These are phyloP conservation scores for Neomorphus geoffroyi DNA, from an alignment of 2,797 vertebrate species.

Conservation along the genomic window DNA sequence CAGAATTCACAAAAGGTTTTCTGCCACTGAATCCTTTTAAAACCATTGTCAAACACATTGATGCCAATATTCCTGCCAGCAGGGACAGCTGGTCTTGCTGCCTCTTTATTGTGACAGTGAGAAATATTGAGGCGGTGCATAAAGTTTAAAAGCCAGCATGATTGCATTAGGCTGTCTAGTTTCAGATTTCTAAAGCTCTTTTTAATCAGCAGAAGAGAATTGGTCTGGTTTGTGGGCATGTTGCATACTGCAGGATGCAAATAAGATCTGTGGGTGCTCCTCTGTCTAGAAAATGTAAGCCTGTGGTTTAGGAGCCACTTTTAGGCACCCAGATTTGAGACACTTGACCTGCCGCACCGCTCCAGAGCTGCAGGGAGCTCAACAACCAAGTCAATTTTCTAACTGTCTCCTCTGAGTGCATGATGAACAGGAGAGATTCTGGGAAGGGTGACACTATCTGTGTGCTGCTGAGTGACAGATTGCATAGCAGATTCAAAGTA, in stretches of 20 bases:
- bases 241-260: background rate
- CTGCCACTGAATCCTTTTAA: slow-evolving; percentile 42
- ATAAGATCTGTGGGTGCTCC: background rate
- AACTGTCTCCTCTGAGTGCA: background rate
- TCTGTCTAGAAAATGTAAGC: background rate
- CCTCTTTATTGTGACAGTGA: slow-evolving; percentile 48
- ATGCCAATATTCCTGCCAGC: slow-evolving; percentile 50
- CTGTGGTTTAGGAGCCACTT: background rate
- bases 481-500: slow-evolving; percentile 28
- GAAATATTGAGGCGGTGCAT: slow-evolving; percentile 43
- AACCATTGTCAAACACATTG: slow-evolving; percentile 14
- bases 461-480: slow-evolving; percentile 38
- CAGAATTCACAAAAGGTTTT: slow-evolving; percentile 41
- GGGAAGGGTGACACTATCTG: background rate
- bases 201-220: slow-evolving; percentile 42
- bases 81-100: slow-evolving; percentile 58
- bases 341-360: background rate
- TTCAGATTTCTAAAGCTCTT: slow-evolving; percentile 55
- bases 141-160: slow-evolving; percentile 57
- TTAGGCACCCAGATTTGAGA: background rate
- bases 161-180: slow-evolving; percentile 55
- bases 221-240: background rate
- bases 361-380: background rate
- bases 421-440: background rate
- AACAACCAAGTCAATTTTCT: background rate